These are phyloP conservation scores for Shargacucullia verbasci DNA, from an alignment of 2,888 invertebrate species.

Conservation along the genomic window DNA sequence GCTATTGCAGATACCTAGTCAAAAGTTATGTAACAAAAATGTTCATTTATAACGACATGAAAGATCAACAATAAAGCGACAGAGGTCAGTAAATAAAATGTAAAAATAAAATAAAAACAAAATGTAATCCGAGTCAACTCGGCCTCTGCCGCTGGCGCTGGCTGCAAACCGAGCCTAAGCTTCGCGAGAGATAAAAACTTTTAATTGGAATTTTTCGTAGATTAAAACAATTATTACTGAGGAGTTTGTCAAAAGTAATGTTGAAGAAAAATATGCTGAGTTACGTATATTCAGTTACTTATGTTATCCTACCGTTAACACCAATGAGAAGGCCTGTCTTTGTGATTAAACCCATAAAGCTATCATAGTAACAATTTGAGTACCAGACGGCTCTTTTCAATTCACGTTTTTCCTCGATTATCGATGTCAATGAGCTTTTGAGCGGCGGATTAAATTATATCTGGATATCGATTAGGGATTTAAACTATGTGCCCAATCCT, in stretches of 20 bases:
- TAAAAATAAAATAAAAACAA: constrained; percentile 59
- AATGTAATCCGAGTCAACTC: constrained; percentile 63
- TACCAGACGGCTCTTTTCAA: constrained; percentile 17
- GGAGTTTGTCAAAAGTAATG: constrained; percentile 70
- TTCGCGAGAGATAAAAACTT: constrained; percentile 79
- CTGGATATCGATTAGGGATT: constrained; percentile 69
- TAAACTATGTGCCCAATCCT: constrained; percentile 62
- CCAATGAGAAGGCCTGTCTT: too few species aligned
- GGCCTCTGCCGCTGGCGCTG: constrained; percentile 56
- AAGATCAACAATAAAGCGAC: constrained; percentile 47
- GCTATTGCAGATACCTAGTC: constrained; percentile 9
- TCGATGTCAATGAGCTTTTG: constrained; percentile 52
- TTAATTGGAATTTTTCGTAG: constrained; percentile 83
- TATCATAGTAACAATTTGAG: constrained; percentile 12
- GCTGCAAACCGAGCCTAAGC: constrained; percentile 74
- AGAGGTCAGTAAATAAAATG: constrained; percentile 61
- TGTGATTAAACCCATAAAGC: constrained; percentile 8
- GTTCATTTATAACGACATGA: constrained; percentile 46
- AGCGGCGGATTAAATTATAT: constrained; percentile 65
- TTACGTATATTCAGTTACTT: constrained; percentile 31
- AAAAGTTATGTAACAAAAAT: constrained; percentile 22
- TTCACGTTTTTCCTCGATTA: constrained; percentile 41
- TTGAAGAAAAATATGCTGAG: constrained; percentile 65
- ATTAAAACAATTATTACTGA: constrained; percentile 81
- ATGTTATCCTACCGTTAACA: constrained; percentile 7